Base-by-base conservation (phyloP, 2,888 invertebrate species). In the Watsonalla binaria region DNA sequence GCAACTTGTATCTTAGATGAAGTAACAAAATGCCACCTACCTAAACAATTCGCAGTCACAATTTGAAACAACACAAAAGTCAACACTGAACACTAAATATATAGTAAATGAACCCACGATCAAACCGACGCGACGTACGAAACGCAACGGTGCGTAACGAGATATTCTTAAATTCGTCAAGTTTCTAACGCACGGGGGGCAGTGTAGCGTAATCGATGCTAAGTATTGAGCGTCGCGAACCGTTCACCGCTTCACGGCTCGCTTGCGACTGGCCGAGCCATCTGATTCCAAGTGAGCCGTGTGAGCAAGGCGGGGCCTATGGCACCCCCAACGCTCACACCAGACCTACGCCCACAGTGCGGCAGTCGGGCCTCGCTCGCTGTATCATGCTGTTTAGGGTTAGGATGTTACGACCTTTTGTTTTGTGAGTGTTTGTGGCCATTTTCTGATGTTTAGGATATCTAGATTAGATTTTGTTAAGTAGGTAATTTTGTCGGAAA, bases 211-310 rank as follows among this genome's bases (percentile, higher is more conserved):
- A 86, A 89, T 89, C 82, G 86, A 86, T 73, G 70, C 84, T 81
- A 77, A 82, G 84, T 85, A 86, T 82, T 78, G 80, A 72, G 73
- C 66, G 78, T 86, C 82, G 77, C 90, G 88, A 87, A 86, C 86
- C 89, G 89, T 88, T 90, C 82, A 81, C 89, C 87, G 84, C 85
- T 83, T 79, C 85, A 90, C 89, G 90, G 90, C 91, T 90, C 82
- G 90, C 76, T 90, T 78, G 79, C 88, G 88, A 90, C 90, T 90
- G 90, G 85, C 87, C 87, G 80, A 85, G 84, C 88, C 87, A 88
- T 89, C 90, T 89, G 90, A 90, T 90, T 90, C 81, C 89, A 89
- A 91, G 74, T 91, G 86, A 91, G 86, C 90, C 91, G 91, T 90
- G 84, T 90, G 90, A 90, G 90, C 90, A 91, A 84, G 90, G 88